A percentile compares a stretch with the other conserved stretches of the same genome.
These are phyloP conservation scores for Pachypeltis micranthus DNA, from an alignment of 1,140 invertebrate species.

Conservation along the genomic window DNA sequence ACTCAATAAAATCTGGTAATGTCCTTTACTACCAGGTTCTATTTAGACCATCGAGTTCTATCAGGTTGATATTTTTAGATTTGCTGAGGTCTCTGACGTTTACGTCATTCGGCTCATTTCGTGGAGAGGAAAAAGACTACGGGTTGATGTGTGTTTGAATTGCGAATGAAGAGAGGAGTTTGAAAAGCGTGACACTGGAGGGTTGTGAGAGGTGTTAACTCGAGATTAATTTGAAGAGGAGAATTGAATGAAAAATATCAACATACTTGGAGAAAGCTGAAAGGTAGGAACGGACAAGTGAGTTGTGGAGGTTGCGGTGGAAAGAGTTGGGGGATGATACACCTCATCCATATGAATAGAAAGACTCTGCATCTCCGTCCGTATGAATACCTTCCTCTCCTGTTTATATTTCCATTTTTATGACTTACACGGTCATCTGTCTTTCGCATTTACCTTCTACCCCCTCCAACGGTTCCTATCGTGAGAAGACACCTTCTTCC, in stretches of 20 bases:
- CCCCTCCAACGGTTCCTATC: not conserved
- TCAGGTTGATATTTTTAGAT: too few species aligned
- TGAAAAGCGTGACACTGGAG: too few species aligned
- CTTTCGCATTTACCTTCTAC: slow-evolving; percentile 14
- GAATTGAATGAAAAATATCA: slow-evolving; percentile 15
- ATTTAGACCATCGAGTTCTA: too few species aligned
- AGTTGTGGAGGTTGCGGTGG: not conserved
- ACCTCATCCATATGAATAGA: slow-evolving; percentile 15
- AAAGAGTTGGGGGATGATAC: not conserved
- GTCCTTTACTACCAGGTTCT: too few species aligned
- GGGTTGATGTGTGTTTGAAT: too few species aligned
- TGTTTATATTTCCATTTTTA: slow-evolving; percentile 17
- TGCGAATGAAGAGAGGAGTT: too few species aligned
- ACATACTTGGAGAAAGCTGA: slow-evolving; percentile 1
- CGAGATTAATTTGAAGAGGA: not conserved
- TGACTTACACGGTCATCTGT: slow-evolving; percentile 16
- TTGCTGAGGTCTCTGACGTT: too few species aligned
- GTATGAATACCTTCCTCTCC: slow-evolving; percentile 15
- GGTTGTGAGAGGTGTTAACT: too few species aligned
- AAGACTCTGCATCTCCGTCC: not conserved
- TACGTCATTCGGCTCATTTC: too few species aligned
- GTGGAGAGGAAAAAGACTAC: too few species aligned
- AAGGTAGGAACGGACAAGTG: not conserved
- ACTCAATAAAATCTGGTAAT: too few species aligned
- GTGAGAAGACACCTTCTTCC: not conserved